Percentiles rank a stretch among this genome's conserved stretches.
phyloP scores from a whole-genome alignment of 2,113 vertebrate species.

The Ia io region DNA sequence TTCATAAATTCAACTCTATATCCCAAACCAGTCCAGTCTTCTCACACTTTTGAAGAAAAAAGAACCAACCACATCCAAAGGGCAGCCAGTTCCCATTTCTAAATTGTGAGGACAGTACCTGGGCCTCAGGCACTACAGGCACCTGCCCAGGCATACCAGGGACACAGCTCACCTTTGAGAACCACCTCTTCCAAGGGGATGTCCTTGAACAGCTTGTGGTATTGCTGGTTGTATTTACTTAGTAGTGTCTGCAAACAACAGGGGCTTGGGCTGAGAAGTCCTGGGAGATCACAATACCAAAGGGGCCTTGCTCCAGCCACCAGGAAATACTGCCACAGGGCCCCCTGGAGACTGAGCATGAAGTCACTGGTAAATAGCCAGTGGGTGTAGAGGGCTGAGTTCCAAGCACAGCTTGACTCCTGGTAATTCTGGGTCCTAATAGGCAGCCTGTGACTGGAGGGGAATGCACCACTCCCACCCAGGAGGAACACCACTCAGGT shows the following conservation, averaged over 20 bases:
- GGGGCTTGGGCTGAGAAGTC: not conserved
- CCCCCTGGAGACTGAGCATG: not conserved
- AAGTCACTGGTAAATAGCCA: not conserved
- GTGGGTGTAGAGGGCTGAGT: not conserved
- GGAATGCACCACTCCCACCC: not conserved
- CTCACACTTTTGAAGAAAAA: not conserved
- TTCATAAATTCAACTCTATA: not conserved
- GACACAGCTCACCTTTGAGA: conserved; percentile 90
- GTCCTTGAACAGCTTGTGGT: conserved; percentile 97
- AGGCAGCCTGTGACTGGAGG: not conserved
- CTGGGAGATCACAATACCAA: not conserved
- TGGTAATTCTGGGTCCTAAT: not conserved
- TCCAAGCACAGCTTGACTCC: not conserved
- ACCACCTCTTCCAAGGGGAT: conserved; percentile 93
- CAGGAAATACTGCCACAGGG: not conserved
- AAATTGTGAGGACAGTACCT: not conserved
- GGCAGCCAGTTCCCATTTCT: not conserved
- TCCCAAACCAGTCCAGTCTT: not conserved
- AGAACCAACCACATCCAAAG: not conserved
- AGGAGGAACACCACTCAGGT: not conserved
- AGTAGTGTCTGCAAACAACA: conserved; percentile 89
- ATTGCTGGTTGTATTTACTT: conserved; percentile 97
- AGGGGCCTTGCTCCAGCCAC: not conserved
- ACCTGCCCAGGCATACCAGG: not conserved
- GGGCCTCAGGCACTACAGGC: not conserved